phyloP scores from a whole-genome alignment of 2,113 vertebrate genomes.

The Scatophagus argus region DNA sequence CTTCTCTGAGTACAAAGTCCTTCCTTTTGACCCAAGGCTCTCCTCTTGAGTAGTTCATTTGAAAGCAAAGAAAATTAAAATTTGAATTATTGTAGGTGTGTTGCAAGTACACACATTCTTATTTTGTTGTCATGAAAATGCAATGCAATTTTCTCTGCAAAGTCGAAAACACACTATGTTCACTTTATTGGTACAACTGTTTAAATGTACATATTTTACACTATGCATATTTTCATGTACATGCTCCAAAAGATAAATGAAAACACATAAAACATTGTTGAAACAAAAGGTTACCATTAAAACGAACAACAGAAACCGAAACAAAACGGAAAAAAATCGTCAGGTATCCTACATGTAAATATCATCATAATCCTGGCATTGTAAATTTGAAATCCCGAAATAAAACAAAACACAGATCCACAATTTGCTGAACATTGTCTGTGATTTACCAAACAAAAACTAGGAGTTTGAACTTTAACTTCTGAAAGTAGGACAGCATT shows the following conservation, averaged over 20 bases:
- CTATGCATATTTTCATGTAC: neutral
- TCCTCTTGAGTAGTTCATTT: neutral
- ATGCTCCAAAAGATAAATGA: conserved; percentile 3
- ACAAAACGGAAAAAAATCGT: no score
- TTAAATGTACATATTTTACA: conserved; percentile 20
- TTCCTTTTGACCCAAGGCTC: neutral
- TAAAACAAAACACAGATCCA: neutral
- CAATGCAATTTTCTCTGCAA: neutral
- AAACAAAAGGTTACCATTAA: conserved; percentile 23
- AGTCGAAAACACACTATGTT: neutral
- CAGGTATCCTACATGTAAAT: neutral
- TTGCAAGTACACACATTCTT: neutral
- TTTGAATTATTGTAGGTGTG: neutral
- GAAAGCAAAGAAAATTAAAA: conserved; percentile 38
- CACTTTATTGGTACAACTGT: neutral
- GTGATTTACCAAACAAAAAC: conserved; percentile 19
- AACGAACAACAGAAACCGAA: neutral
- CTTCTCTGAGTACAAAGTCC: conserved; percentile 32
- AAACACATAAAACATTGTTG: neutral
- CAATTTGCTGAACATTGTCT: conserved; percentile 1
- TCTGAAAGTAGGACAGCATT: conserved; percentile 11
- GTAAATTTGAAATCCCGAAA: conserved; percentile 8
- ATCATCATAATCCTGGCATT: neutral
- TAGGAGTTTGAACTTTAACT: neutral
- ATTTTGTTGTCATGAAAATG: neutral